Evolutionary conservation across 2,888 invertebrate species (phyloP).

Genomic region (Rhagium mordax): DNA sequence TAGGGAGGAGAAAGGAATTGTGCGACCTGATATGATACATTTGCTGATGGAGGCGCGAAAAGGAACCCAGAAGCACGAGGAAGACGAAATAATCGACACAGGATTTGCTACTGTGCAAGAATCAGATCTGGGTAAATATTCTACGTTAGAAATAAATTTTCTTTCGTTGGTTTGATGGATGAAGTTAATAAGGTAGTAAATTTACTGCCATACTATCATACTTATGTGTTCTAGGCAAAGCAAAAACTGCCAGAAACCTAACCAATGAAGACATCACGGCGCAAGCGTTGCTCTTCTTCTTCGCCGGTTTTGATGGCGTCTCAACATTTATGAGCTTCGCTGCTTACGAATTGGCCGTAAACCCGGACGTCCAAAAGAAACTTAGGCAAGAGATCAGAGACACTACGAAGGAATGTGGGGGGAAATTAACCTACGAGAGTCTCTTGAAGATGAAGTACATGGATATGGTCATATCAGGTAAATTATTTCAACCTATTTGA

Average conservation of each 20-base stretch:
- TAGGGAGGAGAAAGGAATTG: conserved; percentile 54
- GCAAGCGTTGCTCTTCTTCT: conserved; percentile 72
- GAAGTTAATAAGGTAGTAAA: too few species aligned
- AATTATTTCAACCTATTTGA: conserved; percentile 65
- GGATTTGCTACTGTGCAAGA: conserved; percentile 62
- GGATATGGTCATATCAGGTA: conserved; percentile 70
- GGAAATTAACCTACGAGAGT: conserved; percentile 71
- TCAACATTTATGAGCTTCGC: conserved; percentile 70
- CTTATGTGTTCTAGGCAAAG: conserved; percentile 1
- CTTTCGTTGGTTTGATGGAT: too few species aligned
- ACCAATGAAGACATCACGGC: conserved; percentile 73
- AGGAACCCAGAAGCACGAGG: conserved; percentile 58
- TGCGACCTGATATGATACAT: conserved; percentile 71
- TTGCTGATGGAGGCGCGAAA: conserved; percentile 73
- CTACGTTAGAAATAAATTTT: background rate
- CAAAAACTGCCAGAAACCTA: conserved; percentile 42
- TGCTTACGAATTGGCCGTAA: conserved; percentile 73
- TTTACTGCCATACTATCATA: too few species aligned
- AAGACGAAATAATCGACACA: conserved; percentile 36
- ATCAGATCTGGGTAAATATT: conserved; percentile 38
- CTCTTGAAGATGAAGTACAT: conserved; percentile 73
- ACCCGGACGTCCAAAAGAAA: conserved; percentile 74
- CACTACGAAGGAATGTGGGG: conserved; percentile 47
- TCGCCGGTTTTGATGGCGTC: conserved; percentile 72
- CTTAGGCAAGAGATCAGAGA: conserved; percentile 70